These are phyloP conservation scores for Philereme transversata DNA, from an alignment of 2,888 invertebrate species.

Conservation along the genomic window DNA sequence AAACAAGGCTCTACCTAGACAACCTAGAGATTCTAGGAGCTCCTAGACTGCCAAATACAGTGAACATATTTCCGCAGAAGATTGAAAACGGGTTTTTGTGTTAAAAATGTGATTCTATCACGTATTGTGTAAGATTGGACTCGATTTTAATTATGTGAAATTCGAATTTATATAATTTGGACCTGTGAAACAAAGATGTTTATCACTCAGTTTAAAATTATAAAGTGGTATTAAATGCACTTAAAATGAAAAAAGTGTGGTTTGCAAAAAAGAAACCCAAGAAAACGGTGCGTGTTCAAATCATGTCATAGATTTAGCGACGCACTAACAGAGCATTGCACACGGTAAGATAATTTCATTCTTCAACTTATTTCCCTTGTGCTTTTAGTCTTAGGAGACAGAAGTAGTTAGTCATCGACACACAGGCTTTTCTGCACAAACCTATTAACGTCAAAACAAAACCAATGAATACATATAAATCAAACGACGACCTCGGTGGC, in stretches of 20 bases:
- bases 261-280: conserved; percentile 67
- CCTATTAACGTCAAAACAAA: conserved; percentile 3
- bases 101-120: conserved; percentile 17
- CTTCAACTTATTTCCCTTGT: neutral
- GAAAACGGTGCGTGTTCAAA: conserved; percentile 66
- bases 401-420: neutral
- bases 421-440: neutral
- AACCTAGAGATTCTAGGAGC: conserved; percentile 1
- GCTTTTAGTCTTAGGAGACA: neutral
- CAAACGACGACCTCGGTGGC: too few relatives aligned
- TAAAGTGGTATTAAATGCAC: conserved; percentile 16
- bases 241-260: conserved; percentile 60
- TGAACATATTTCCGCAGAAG: conserved; percentile 13
- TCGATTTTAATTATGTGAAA: conserved; percentile 29
- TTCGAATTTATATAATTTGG: conserved; percentile 26
- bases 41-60: neutral
- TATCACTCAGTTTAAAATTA: conserved; percentile 12
- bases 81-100: conserved; percentile 14
- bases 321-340: conserved; percentile 56
- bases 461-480: too few relatives aligned
- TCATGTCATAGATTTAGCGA: conserved; percentile 51
- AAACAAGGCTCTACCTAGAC: conserved; percentile 6
- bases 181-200: conserved; percentile 26
- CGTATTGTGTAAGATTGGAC: conserved; percentile 23
- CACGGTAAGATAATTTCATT: conserved; percentile 43